Conservation (phyloP, 2,797 vertebrate genomes). For the Antrozous pallidus region DNA sequence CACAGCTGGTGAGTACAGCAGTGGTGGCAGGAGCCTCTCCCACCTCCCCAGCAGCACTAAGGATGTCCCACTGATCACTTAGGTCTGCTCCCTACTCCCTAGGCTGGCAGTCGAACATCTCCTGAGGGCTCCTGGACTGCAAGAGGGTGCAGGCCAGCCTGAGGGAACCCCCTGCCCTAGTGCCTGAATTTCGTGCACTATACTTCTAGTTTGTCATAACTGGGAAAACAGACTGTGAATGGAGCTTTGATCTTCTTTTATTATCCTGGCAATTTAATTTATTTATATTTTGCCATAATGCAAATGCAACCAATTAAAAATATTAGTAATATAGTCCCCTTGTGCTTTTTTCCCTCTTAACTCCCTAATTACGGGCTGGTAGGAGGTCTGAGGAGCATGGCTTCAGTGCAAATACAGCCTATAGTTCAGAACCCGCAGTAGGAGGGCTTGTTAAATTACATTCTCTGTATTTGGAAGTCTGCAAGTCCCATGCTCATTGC, state of each 20-base stretch:
- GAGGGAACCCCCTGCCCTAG: no score
- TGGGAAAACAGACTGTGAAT: background rate
- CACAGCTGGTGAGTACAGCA: no score
- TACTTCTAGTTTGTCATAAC: background rate
- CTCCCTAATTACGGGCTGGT: background rate
- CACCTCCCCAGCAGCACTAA: no score
- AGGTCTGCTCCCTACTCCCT: no score
- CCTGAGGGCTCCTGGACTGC: no score
- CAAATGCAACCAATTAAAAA: slow-evolving; percentile 27
- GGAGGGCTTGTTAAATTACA: background rate
- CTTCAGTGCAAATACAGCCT: background rate
- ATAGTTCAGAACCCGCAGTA: background rate
- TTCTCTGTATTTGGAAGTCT: background rate
- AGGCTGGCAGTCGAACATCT: no score
- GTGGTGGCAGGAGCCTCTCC: no score
- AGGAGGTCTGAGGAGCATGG: background rate
- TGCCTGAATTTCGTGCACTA: no score
- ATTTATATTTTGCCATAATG: background rate
- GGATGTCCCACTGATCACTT: no score
- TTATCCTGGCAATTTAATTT: background rate
- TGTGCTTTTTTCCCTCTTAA: background rate
- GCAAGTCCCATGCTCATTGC: background rate
- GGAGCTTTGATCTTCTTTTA: background rate
- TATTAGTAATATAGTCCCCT: background rate
- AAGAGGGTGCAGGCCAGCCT: no score